phyloP scores from a whole-genome alignment of 2,888 invertebrate genomes.

The Eumerus sabulonum region DNA sequence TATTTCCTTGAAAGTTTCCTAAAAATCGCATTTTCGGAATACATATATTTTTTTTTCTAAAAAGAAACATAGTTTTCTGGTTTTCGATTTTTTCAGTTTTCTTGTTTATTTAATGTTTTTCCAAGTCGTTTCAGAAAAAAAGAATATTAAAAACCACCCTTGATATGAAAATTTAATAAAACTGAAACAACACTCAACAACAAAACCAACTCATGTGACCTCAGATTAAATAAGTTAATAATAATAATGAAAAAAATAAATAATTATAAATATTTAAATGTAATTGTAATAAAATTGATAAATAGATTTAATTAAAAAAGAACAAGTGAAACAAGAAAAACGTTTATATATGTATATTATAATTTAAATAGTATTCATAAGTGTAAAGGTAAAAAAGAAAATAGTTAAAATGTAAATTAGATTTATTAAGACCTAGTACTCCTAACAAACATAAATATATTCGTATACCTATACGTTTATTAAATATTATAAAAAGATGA shows the following conservation, averaged over 20 bases:
- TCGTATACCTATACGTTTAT: conserved; percentile 42
- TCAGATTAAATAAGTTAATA: conserved; percentile 79
- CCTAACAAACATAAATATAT: conserved; percentile 44
- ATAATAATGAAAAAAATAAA: conserved; percentile 35
- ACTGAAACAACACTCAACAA: conserved; percentile 75
- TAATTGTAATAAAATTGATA: conserved; percentile 69
- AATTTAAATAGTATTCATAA: conserved; percentile 67
- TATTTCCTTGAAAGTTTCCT: conserved; percentile 24
- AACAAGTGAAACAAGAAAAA: too few relatives aligned
- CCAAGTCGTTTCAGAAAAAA: too few relatives aligned
- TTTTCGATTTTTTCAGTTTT: too few relatives aligned
- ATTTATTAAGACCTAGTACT: conserved; percentile 63
- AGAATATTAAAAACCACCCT: conserved; percentile 1
- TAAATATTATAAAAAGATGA: conserved; percentile 49
- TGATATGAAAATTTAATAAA: conserved; percentile 66
- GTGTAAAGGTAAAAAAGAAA: conserved; percentile 69
- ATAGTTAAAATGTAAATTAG: conserved; percentile 68
- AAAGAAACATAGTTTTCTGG: background rate
- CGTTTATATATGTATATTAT: conserved; percentile 67
- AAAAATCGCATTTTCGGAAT: too few relatives aligned
- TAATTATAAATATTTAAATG: conserved; percentile 64
- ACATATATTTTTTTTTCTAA: background rate
- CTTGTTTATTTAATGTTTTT: too few relatives aligned
- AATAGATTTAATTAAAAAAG: conserved; percentile 55
- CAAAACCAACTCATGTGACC: conserved; percentile 80